A percentile compares a stretch with the other conserved stretches of the same genome.
These are phyloP conservation scores for Stenichneumon culpator DNA, from an alignment of 2,888 invertebrate genomes.

Conservation along the genomic window DNA sequence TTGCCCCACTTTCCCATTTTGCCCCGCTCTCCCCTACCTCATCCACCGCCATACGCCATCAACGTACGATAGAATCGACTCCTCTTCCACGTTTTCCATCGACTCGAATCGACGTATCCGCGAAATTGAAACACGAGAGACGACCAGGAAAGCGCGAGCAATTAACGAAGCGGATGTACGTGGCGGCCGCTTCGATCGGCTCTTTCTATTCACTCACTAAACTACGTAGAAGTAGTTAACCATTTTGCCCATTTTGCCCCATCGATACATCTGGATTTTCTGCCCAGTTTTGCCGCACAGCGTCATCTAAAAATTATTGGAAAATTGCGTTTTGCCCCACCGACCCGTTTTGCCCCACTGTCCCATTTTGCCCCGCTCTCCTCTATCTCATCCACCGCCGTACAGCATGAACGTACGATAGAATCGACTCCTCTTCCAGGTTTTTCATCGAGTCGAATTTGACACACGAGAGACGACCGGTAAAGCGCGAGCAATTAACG, in stretches of 20 bases:
- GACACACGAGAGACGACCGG: slow-evolving; percentile 20
- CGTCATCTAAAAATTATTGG: too few species aligned
- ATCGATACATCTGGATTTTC: too few species aligned
- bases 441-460: slow-evolving; percentile 18
- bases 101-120: too few species aligned
- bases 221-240: background rate
- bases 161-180: slow-evolving; percentile 39
- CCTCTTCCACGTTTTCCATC: background rate
- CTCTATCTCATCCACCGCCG: background rate
- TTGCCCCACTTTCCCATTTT: too few species aligned
- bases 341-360: too few species aligned
- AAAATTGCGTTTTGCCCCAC: too few species aligned
- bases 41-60: background rate
- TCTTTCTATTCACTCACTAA: slow-evolving; percentile 1
- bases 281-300: too few species aligned
- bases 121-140: slow-evolving; percentile 31
- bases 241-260: too few species aligned
- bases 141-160: slow-evolving; percentile 19
- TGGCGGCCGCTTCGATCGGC: slow-evolving; percentile 18
- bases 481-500: slow-evolving; percentile 39
- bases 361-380: too few species aligned
- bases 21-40: too few species aligned
- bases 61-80: slow-evolving; percentile 12
- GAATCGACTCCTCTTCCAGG: slow-evolving; percentile 11
- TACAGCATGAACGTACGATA: background rate